These are phyloP conservation scores for Tetragonula carbonaria DNA, from an alignment of 2,888 invertebrate genomes.

Conservation along the genomic window DNA sequence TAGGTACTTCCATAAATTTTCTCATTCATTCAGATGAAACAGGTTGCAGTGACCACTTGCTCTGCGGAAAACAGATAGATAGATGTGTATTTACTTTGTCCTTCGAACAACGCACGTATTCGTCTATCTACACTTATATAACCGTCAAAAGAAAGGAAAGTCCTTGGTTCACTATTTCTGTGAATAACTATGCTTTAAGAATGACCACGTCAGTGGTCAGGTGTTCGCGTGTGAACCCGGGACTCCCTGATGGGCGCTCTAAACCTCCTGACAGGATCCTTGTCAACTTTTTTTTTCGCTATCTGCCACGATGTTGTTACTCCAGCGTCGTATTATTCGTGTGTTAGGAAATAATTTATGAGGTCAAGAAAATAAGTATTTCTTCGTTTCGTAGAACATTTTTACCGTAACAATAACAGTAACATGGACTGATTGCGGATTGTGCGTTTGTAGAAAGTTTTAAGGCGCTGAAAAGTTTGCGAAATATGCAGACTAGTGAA, in stretches of 20 bases:
- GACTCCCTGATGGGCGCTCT: slow-evolving; percentile 61
- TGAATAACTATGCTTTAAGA: slow-evolving; percentile 41
- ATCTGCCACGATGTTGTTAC: slow-evolving; percentile 42
- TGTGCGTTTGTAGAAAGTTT: no score
- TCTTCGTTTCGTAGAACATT: background rate
- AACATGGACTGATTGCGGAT: no score
- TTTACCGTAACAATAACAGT: no score
- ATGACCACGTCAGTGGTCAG: slow-evolving; percentile 55
- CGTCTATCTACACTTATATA: slow-evolving; percentile 10
- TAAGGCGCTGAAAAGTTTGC: no score
- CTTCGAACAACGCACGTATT: slow-evolving; percentile 43
- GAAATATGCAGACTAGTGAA: no score
- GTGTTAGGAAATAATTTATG: slow-evolving; percentile 44
- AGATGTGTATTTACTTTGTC: slow-evolving; percentile 42
- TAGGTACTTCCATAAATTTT: slow-evolving; percentile 67
- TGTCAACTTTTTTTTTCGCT: slow-evolving; percentile 29
- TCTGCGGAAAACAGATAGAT: slow-evolving; percentile 47
- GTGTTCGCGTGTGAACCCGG: slow-evolving; percentile 42
- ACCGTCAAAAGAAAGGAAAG: background rate
- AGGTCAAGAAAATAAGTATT: background rate
- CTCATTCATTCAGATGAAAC: slow-evolving; percentile 51
- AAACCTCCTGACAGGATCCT: slow-evolving; percentile 42
- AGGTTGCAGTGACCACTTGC: slow-evolving; percentile 35
- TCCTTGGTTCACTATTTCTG: slow-evolving; percentile 25
- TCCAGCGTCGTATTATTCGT: slow-evolving; percentile 27